Percentiles rank a stretch among this genome's conserved stretches.
phyloP scores from a whole-genome alignment of 2,113 vertebrate genomes.

The Monopterus albus region DNA sequence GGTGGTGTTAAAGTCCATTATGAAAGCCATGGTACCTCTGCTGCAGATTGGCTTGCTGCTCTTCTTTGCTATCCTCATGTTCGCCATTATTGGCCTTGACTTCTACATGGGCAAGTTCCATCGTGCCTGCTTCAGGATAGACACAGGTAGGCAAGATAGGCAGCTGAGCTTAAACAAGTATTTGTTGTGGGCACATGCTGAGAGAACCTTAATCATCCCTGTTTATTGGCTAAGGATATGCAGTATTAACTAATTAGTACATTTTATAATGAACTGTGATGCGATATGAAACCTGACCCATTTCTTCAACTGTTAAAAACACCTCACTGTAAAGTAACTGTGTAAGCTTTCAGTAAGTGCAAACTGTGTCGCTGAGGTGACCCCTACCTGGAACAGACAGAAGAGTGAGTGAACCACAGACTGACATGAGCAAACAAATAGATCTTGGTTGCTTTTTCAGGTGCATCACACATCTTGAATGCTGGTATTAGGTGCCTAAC shows the following conservation, averaged over 20 bases:
- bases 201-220: neutral
- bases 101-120: slow-evolving; percentile 99
- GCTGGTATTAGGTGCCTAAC: no score
- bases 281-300: neutral
- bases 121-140: slow-evolving; percentile 88
- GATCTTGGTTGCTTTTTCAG: no score
- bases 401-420: no score
- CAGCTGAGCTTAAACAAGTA: neutral
- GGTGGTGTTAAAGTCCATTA: slow-evolving; percentile 98
- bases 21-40: slow-evolving; percentile 98
- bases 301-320: neutral
- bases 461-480: no score
- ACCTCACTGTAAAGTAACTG: no score
- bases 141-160: slow-evolving; percentile 84
- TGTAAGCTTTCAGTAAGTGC: no score
- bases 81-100: slow-evolving; percentile 96
- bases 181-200: neutral
- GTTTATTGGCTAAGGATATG: neutral
- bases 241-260: neutral
- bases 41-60: slow-evolving; percentile 96
- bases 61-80: slow-evolving; percentile 99
- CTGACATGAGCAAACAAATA: no score
- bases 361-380: no score
- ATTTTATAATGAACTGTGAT: neutral
- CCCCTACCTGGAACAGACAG: no score